Evolutionary conservation across 2,113 vertebrate species (phyloP), one percentile per base, ranked within the genome.

Genomic region (Eptesicus fuscus): DNA sequence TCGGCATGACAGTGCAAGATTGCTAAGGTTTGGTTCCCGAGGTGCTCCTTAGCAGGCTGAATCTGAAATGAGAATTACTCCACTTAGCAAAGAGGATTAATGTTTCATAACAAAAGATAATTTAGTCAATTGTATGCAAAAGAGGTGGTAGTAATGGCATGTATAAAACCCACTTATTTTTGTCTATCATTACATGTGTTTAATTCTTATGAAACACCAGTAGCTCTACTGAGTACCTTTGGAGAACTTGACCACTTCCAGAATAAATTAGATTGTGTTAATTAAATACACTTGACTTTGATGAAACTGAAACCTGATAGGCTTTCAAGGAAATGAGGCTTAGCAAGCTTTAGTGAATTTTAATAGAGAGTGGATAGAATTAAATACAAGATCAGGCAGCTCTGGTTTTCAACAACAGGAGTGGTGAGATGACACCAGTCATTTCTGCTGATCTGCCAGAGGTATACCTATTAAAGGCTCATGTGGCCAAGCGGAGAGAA

Each of bases 91-190:
- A 98, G 98, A 98, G 97, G 98, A 99, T 98, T 98, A 98, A 97
- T 98, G 97, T 98, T 98, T 98, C 97, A 94, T 96, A 98, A 98
- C 98, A 98, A 98, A 98, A 98, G 98, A 93, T 98, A 98, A 99
- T 98, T 98, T 98, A 98, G 98, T 98, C 98, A 97, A 95, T 98
- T 98, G 97, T 97, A 98, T 98, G 98, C 98, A 98, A 98, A 98
- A 97, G 96, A 97, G 96, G 89, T 90, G 42, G 90, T 44, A 0
- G 96, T 96, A 97, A 92, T 18, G 9, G 53, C 96, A 90, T 32
- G 44, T 59, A 96, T 32, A 65, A 90, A 96, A 97, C 96, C 92
- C 0, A 9, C 97, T 98, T 97, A 78, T 94, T 98, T 96, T 96
- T 88, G 95, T 69, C 97, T 97, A 25, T 97, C 97, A 97, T 96